Evolutionary conservation across 2,888 invertebrate species (phyloP), one percentile per base, ranked within the genome.

Genomic region (Eilema caniola): DNA sequence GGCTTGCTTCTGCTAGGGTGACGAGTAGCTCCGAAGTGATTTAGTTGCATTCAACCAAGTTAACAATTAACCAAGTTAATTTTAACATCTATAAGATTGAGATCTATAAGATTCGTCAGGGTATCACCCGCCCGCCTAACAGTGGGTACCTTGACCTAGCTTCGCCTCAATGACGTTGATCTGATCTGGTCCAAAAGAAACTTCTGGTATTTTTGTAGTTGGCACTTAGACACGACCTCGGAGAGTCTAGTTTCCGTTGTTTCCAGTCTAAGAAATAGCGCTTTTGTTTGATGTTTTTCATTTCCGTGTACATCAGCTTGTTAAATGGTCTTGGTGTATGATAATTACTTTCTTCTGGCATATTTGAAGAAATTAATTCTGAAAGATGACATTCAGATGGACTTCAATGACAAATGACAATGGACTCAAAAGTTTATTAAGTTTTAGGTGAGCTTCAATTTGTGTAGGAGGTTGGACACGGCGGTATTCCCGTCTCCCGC

Each of bases 171-270:
- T 41, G 62, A 41, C 57, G 63, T 25, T 16, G 16, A 47, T 70
- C 33, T 41, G 62, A 62, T 59, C 47, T 62, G 66, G 66, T 62
- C 28, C 60, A 59, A 67, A 33, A 33, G 24, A 25, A 23, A 63
- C 71, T 67, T 71, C 63, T 71, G 53, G 67, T 71, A 62, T 62
- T 56, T 66, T 61, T 37, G 66, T 57, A 10, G 53, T 60, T 61
- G 64, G 66, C 66, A 61, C 56, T 57, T 61, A 65, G 61, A 63
- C 12, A 14, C 31, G 61, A 47, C 71, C 71, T 71, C 59, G 59
- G 20, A 59, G 62, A 47, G 62, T 60, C 63, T 23, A 63, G 62
- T 60, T 59, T 70, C 67, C 71, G 66, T 63, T 67, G 61, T 47
- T 47, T 25, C 37, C 37, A 14, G 53, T 33, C 57, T 65, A 71